Conservation (phyloP, 2,113 vertebrate species). For the Dasyprocta punctata region DNA sequence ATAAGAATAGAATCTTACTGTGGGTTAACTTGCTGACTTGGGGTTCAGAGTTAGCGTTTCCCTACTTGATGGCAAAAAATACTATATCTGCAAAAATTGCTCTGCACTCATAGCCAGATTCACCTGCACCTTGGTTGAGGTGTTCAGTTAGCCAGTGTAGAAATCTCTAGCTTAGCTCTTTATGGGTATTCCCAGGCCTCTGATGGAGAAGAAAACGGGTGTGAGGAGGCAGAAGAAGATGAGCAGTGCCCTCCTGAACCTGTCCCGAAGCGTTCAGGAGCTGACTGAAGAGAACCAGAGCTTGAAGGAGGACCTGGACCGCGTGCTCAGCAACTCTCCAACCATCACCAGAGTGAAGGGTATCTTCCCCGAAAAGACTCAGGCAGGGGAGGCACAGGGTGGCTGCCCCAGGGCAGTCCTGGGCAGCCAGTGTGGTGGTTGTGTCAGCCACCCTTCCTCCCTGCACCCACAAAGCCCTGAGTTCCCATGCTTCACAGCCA, state of each 20-base stretch:
- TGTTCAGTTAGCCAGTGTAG: neutral
- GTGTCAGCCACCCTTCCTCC: neutral
- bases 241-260: constrained; percentile 87
- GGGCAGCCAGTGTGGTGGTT: neutral
- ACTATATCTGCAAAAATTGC: rapidly evolving
- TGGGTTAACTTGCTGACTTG: neutral
- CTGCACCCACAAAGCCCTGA: neutral
- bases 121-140: rapidly evolving
- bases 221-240: constrained; percentile 88
- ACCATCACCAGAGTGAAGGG: constrained; percentile 86
- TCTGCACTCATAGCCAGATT: neutral
- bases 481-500: neutral
- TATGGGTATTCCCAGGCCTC: constrained; percentile 70
- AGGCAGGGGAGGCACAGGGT: neutral
- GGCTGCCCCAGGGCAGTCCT: neutral
- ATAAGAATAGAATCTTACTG: neutral
- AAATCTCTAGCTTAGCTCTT: neutral
- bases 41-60: neutral
- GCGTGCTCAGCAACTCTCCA: constrained; percentile 83
- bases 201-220: constrained; percentile 86
- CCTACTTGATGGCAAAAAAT: neutral
- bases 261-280: constrained; percentile 91
- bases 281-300: constrained; percentile 91
- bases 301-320: constrained; percentile 90
- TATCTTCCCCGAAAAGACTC: constrained; percentile 43